A percentile compares a stretch with the other conserved stretches of the same genome.
Evolutionary conservation across 2,113 vertebrate species (phyloP).

Genomic region (Dermatemys mawii): DNA sequence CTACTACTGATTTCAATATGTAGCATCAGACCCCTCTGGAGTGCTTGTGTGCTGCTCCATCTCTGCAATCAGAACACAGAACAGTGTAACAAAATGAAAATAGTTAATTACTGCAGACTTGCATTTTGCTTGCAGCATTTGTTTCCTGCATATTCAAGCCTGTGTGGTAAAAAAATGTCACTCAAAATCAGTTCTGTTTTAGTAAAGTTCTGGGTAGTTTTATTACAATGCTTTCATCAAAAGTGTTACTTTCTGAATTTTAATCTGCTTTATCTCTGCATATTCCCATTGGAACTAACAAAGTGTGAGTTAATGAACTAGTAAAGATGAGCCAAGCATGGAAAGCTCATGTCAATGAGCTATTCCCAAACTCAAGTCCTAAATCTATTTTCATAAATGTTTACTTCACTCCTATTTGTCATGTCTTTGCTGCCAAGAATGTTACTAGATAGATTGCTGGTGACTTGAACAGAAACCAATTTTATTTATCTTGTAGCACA

Average conservation of each 20-base stretch:
- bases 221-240: neutral
- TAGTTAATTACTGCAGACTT: neutral
- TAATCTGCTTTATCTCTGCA: neutral
- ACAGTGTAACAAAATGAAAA: neutral
- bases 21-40: neutral
- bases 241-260: neutral
- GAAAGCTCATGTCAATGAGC: neutral
- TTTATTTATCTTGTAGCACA: neutral
- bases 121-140: rapidly evolving
- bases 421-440: neutral
- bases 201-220: neutral
- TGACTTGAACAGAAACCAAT: neutral
- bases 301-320: neutral
- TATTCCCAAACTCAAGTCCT: neutral
- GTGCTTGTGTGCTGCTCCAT: rapidly evolving
- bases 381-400: neutral
- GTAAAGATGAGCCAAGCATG: rapidly evolving
- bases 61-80: neutral
- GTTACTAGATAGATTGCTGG: neutral
- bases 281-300: neutral
- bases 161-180: neutral
- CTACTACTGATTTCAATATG: neutral
- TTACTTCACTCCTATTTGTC: neutral
- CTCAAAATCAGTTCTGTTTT: neutral
- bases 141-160: neutral